These are phyloP conservation scores for Himalopsyche japonica DNA, from an alignment of 2,888 invertebrate species.

Conservation along the genomic window DNA sequence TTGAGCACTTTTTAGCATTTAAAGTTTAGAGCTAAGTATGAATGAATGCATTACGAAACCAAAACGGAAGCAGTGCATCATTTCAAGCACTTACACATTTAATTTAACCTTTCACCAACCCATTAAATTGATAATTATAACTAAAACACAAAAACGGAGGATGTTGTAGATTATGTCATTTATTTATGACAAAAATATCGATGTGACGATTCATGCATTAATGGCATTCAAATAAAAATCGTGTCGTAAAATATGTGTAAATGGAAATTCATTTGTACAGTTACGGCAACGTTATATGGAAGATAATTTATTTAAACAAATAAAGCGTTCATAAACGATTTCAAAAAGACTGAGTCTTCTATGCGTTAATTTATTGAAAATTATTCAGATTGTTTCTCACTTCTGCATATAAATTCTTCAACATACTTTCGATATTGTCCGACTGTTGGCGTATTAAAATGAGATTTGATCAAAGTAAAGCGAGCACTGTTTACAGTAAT, in stretches of 20 bases:
- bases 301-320: neutral
- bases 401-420: neutral
- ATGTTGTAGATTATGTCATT: neutral
- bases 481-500: too few relatives aligned
- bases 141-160: neutral
- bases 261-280: too few relatives aligned
- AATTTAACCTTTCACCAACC: neutral
- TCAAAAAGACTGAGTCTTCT: neutral
- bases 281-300: neutral
- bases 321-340: neutral
- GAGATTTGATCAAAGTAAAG: neutral
- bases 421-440: neutral
- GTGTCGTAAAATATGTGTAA: too few relatives aligned
- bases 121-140: neutral
- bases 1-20: neutral
- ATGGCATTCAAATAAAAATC: too few relatives aligned
- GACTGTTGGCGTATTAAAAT: neutral
- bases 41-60: neutral
- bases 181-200: neutral
- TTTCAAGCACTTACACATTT: neutral
- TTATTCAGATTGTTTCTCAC: neutral
- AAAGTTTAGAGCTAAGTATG: neutral
- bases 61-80: neutral
- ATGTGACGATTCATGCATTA: neutral
- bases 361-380: neutral